Base-by-base conservation (phyloP, 2,797 vertebrate species). In the Pseudochirops cupreus region DNA sequence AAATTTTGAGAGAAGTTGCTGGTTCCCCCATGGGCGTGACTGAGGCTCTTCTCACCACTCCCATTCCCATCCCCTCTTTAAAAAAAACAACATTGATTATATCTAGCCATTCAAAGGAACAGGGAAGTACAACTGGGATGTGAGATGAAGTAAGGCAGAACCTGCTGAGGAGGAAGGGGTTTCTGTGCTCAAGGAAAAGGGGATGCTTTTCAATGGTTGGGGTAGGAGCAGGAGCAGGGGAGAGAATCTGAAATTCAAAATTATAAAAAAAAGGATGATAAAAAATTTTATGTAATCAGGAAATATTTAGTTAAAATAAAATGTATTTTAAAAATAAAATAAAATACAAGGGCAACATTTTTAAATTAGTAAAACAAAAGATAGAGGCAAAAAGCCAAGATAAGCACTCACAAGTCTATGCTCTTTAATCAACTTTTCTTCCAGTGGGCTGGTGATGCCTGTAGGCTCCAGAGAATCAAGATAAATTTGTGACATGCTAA, bases 371-470 rank as follows among this genome's bases (percentile, higher is more conserved):
- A 14, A 31, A 59, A n/a, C 59, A 82, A 59, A 57, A 26, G 46
- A 39, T 52, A 67, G 1, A 67, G 90, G 87, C 3, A 67, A n/a
- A 55, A 67, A 50, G n/a, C 1, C 14, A 29, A 39, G 52, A 3
- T 28, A 5, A 13, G 62, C 46, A 13, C 33, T 67, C 14, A n/a
- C 62, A n/a, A n/a, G 62, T 67, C 62, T 67, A 13, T 62, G 31
- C 33, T 57, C 33, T 55, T 9, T 0, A 31, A 2, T 21, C 52
- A 87, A 7, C 0, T 53, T 11, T n/a, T n/a, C 54, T 33, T 54
- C n/a, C 56, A 56, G 1, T 24, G 0, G 31, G 29, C 21, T 56
- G 1, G 3, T 24, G 31, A 24, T 0, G 33, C 26, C 52, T 13
- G 4, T 16, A 28, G 50, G 2, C 82, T 29, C 39, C 28, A 46